phyloP scores from a whole-genome alignment of 2,113 vertebrate species.

The Myodes glareolus region DNA sequence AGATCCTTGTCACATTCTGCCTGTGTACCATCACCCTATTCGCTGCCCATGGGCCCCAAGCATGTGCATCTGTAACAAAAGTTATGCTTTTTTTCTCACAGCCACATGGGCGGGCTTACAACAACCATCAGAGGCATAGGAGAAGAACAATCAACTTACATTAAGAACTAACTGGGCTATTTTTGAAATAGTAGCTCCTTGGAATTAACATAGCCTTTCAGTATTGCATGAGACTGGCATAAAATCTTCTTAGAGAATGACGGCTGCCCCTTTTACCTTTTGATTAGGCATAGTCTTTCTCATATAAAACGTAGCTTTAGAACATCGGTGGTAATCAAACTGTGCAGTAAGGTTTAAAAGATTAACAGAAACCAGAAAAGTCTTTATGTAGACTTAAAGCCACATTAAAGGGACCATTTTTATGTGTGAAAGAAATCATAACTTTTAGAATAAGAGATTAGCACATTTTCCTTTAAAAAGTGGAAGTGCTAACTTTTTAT shows the following conservation, averaged over 20 bases:
- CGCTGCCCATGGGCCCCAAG: not conserved
- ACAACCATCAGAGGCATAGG: not conserved
- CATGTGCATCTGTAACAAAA: not conserved
- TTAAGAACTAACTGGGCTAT: not conserved
- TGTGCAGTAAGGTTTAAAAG: not conserved
- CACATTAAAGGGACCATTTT: slow-evolving; percentile 45
- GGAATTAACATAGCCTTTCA: not conserved
- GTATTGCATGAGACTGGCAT: not conserved
- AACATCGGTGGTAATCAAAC: not conserved
- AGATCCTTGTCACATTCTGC: not conserved
- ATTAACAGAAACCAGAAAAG: slow-evolving; percentile 15
- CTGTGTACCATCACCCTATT: too few relatives aligned
- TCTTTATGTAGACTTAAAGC: slow-evolving; percentile 39
- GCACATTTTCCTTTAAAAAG: slow-evolving; percentile 26
- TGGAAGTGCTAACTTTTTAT: slow-evolving; percentile 31
- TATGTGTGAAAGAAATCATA: slow-evolving; percentile 43
- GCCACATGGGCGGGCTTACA: not conserved
- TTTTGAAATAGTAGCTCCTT: not conserved
- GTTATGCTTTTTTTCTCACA: not conserved
- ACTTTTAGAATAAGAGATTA: slow-evolving; percentile 48
- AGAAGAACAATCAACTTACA: not conserved
- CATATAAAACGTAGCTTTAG: not conserved
- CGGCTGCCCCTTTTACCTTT: not conserved
- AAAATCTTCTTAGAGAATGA: not conserved
- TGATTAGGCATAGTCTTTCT: not conserved